Evolutionary conservation across 2,888 invertebrate species (phyloP), one percentile per base, ranked within the genome.

Genomic region (Gastracanthus pulcherrimus): DNA sequence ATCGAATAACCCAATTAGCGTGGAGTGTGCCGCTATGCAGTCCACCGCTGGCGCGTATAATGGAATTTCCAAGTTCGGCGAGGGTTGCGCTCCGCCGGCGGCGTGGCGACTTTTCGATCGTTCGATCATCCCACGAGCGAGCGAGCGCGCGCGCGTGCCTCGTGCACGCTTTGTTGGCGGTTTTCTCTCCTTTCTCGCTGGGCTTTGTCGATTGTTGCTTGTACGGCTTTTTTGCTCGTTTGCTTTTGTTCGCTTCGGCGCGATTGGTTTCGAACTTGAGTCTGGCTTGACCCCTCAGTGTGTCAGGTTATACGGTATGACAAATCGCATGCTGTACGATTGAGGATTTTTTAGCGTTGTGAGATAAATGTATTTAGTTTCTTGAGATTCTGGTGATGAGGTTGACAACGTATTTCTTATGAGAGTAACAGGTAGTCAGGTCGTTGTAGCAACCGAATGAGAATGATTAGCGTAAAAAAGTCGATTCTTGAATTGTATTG

Each of bases 1-100:
- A 81, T 82, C 78, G 82, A 78, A 78, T 78, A 78, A 78, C 70
- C 72, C 78, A 78, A 82, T 82, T 78, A 78, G 75, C 70, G 36
- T 70, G 58, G 64, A 70, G 48, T 74, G 69, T n/a, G 48, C 36
- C 38, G 11, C 45, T 55, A 29, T 38, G 66, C 45, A 31, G 16
- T 13, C 67, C n/a, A n/a, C 55, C 64, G 41, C 36, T 70, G 41
- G 29, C 31, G 23, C 55, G 62, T 80, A 75, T 75, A 80, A 80
- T 75, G 69, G 75, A 80, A 80, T 80, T 80, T 80, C 64, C 60
- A 70, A 82, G 78, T 75, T 78, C 70, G 38, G 41, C 34, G 36
- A 23, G 67, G 62, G n/a, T n/a, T 31, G 64, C 38, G 66, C 23
- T 19, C n/a, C 71, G 34, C 38, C 34, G 29, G 13, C 55, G 26